Conservation (phyloP, 2,888 invertebrate species). For the Erebia epiphron region DNA sequence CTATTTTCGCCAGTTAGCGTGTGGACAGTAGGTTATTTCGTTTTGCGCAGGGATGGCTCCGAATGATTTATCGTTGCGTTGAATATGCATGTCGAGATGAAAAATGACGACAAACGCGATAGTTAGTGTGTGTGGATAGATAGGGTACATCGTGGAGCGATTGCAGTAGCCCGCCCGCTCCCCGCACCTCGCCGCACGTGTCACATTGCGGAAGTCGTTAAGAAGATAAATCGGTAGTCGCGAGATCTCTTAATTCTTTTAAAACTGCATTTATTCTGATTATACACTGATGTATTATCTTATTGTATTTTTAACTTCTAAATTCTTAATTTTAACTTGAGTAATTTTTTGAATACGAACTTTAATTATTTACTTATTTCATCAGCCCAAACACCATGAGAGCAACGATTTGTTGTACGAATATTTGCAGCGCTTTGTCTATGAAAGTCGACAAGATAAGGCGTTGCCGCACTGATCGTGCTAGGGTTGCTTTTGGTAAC, state of each 20-base stretch:
- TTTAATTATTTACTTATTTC: neutral
- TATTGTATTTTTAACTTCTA: conserved; percentile 4
- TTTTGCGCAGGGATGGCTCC: conserved; percentile 66
- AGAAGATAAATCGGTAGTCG: conserved; percentile 72
- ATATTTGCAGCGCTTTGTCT: neutral
- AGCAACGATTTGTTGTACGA: neutral
- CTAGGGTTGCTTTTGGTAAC: neutral
- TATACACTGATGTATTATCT: conserved; percentile 16
- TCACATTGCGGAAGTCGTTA: conserved; percentile 73
- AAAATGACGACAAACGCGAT: conserved; percentile 75
- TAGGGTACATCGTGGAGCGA: conserved; percentile 37
- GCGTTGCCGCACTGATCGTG: neutral
- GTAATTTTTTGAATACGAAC: neutral
- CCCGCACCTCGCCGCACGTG: conserved; percentile 50
- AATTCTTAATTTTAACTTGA: neutral
- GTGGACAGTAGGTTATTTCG: conserved; percentile 73
- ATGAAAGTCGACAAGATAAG: neutral
- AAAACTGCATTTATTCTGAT: conserved; percentile 42
- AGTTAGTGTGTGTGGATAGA: conserved; percentile 57
- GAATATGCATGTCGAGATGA: conserved; percentile 82
- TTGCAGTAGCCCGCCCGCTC: conserved; percentile 28
- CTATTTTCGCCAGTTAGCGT: conserved; percentile 69
- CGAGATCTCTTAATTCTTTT: conserved; percentile 68
- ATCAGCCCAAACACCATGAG: neutral
- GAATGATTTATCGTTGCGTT: conserved; percentile 79